Evolutionary conservation across 1,140 invertebrate species (phyloP).

Genomic region (Drosophila pallidifrons): DNA sequence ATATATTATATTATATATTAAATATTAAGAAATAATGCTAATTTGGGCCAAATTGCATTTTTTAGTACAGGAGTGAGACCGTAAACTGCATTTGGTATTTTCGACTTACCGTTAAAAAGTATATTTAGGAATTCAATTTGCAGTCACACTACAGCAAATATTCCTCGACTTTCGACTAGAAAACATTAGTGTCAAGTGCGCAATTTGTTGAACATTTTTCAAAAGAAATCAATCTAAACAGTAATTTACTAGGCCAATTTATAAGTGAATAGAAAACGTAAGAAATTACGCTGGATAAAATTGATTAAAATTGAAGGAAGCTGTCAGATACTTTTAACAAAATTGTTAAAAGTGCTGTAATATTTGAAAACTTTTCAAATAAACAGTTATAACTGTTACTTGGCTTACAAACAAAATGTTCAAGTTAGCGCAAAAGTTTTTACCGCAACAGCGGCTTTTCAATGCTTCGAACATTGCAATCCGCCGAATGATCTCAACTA

Average conservation of each 20-base stretch:
- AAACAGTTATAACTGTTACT: conserved; percentile 21
- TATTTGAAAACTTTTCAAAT: neutral
- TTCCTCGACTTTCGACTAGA: conserved; percentile 21
- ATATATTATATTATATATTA: too few species aligned
- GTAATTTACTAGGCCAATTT: conserved; percentile 1
- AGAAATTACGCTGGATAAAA: neutral
- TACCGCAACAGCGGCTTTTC: conserved; percentile 60
- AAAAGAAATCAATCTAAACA: conserved; percentile 25
- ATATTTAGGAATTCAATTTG: neutral
- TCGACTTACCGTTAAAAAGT: neutral
- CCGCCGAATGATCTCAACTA: conserved; percentile 64
- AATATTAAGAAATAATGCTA: too few species aligned
- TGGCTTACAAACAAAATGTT: conserved; percentile 52
- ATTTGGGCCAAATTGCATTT: too few species aligned
- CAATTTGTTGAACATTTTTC: conserved; percentile 22
- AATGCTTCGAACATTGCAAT: conserved; percentile 19
- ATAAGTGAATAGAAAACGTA: neutral
- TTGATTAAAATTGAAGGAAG: neutral
- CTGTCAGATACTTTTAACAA: neutral
- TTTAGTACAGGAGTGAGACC: too few species aligned
- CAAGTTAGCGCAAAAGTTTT: conserved; percentile 53
- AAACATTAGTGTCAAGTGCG: conserved; percentile 37
- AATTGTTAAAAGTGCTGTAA: neutral
- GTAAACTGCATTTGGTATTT: neutral
- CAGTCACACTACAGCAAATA: neutral